Conservation (phyloP, 2,888 invertebrate genomes). For the Hypomecis punctinalis region DNA sequence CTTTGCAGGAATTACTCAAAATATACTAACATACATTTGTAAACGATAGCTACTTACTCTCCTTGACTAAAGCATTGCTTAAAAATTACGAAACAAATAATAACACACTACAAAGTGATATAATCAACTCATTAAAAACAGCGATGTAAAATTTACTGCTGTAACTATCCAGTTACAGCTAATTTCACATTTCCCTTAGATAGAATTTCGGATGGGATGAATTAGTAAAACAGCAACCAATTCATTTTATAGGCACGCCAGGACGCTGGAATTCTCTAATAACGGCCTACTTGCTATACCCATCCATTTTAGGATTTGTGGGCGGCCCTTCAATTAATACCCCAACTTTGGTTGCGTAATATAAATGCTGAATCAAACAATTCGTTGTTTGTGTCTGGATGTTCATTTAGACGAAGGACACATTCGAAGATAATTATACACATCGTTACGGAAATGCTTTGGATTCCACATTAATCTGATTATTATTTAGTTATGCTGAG, state of each 20-base stretch:
- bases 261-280: conserved; percentile 15
- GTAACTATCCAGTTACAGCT: background rate
- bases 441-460: too few relatives aligned
- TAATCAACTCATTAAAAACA: background rate
- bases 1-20: too few relatives aligned
- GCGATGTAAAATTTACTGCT: background rate
- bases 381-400: background rate
- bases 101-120: background rate
- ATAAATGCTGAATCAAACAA: conserved; percentile 14
- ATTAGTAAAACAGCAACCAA: conserved; percentile 33
- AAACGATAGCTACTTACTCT: too few relatives aligned
- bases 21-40: too few relatives aligned
- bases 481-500: background rate
- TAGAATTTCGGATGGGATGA: conserved; percentile 14
- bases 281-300: conserved; percentile 25
- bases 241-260: conserved; percentile 27
- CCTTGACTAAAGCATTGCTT: too few relatives aligned
- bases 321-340: conserved; percentile 27
- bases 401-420: too few relatives aligned
- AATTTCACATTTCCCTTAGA: conserved; percentile 1
- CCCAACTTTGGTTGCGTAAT: conserved; percentile 13
- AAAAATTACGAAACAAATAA: background rate
- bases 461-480: too few relatives aligned
- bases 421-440: too few relatives aligned
- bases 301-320: conserved; percentile 29